These are phyloP conservation scores for Eupithecia centaureata DNA, from an alignment of 2,888 invertebrate genomes.

Conservation along the genomic window DNA sequence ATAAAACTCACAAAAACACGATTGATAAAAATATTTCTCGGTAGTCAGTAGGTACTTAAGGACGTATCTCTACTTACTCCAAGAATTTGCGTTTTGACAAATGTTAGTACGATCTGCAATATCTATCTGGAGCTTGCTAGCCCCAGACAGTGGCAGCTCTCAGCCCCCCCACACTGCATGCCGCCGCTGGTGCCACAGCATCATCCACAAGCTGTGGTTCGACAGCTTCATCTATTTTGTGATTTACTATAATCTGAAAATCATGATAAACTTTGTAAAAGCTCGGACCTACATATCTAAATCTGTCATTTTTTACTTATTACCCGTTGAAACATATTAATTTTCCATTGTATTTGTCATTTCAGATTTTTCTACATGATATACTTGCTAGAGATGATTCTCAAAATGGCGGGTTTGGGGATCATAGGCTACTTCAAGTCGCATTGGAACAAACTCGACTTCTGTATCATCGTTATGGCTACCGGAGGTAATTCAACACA, in stretches of 20 bases:
- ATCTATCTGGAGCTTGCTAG: constrained; percentile 69
- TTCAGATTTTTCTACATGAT: constrained; percentile 70
- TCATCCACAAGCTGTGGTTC: constrained; percentile 72
- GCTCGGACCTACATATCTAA: too few species aligned
- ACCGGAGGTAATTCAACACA: constrained; percentile 60
- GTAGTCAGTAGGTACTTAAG: too few species aligned
- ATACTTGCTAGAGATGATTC: constrained; percentile 71
- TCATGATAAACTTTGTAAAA: too few species aligned
- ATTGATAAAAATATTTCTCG: too few species aligned
- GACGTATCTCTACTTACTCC: too few species aligned
- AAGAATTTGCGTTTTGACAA: too few species aligned
- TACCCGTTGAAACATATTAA: too few species aligned
- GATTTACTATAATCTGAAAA: too few species aligned
- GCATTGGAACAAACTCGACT: constrained; percentile 85
- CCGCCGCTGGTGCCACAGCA: constrained; percentile 65
- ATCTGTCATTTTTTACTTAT: too few species aligned
- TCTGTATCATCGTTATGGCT: constrained; percentile 79
- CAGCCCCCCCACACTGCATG: constrained; percentile 66
- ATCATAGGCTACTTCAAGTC: constrained; percentile 77
- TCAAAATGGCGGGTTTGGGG: constrained; percentile 70
- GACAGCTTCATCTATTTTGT: constrained; percentile 73
- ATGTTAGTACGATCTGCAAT: too few species aligned
- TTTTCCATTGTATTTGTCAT: constrained; percentile 10
- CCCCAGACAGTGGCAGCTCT: constrained; percentile 59
- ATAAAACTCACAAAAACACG: too few species aligned